Percentiles rank a stretch among this genome's conserved stretches.
phyloP scores from a whole-genome alignment of 1,140 invertebrate species.

The Periplaneta americana region DNA sequence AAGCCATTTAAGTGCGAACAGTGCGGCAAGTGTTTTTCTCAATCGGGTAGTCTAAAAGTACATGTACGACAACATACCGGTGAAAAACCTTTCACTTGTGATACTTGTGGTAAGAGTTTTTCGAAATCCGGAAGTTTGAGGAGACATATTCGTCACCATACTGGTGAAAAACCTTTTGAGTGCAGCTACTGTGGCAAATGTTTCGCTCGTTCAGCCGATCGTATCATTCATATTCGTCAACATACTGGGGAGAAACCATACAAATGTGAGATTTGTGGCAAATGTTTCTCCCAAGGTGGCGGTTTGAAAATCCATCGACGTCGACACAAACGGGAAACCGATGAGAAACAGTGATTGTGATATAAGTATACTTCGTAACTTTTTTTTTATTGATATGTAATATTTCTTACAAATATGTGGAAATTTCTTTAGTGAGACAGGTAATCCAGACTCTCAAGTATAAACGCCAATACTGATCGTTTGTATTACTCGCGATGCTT shows the following conservation, averaged over 20 bases:
- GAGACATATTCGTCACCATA: slow-evolving; percentile 40
- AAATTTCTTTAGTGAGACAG: too few relatives aligned
- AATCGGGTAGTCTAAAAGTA: slow-evolving; percentile 43
- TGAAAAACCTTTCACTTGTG: slow-evolving; percentile 45
- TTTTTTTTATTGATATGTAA: too few relatives aligned
- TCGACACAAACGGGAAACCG: slow-evolving; percentile 29
- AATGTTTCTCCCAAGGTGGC: slow-evolving; percentile 45
- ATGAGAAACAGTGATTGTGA: too few relatives aligned
- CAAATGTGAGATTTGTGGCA: slow-evolving; percentile 27
- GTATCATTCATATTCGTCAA: slow-evolving; percentile 41
- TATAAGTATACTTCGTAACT: too few relatives aligned
- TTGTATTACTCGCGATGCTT: too few relatives aligned
- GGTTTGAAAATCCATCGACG: slow-evolving; percentile 41
- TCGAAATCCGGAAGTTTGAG: slow-evolving; percentile 49
- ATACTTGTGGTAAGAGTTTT: neutral
- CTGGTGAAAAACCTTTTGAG: slow-evolving; percentile 45
- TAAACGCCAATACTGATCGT: too few relatives aligned
- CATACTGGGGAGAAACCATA: slow-evolving; percentile 42
- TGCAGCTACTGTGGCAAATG: neutral
- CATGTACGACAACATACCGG: slow-evolving; percentile 39
- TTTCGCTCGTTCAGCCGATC: slow-evolving; percentile 46
- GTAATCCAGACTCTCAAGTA: too few relatives aligned
- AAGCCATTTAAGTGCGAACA: neutral
- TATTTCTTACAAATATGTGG: too few relatives aligned
- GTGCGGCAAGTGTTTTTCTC: slow-evolving; percentile 52